Percentiles rank a stretch among this genome's conserved stretches.
These are phyloP conservation scores for Pedetes capensis DNA, from an alignment of 2,113 vertebrate genomes.

Conservation along the genomic window DNA sequence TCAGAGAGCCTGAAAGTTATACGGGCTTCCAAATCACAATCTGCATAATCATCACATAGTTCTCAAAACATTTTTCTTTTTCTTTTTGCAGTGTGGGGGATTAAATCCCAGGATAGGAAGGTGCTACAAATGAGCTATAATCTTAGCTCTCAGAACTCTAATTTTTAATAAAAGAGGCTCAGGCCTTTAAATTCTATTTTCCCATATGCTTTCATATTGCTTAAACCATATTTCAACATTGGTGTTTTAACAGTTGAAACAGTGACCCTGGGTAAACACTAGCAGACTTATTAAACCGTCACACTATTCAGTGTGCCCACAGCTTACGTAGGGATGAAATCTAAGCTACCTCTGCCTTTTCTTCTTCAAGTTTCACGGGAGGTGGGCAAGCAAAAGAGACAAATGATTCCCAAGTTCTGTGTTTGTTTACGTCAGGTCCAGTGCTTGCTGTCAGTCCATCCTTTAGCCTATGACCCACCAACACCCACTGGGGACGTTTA, in stretches of 20 bases:
- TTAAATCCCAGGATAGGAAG: not conserved
- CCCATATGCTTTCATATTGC: not conserved
- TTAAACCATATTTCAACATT: not conserved
- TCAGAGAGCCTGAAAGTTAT: not conserved
- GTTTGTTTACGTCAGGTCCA: not conserved
- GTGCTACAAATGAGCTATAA: not conserved
- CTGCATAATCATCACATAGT: not conserved
- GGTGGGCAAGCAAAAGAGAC: not conserved
- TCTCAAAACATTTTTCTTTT: not conserved
- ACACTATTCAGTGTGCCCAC: no score
- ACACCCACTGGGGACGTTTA: no score
- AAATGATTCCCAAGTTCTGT: not conserved
- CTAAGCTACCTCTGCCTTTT: not conserved
- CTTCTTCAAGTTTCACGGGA: not conserved
- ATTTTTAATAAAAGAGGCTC: not conserved
- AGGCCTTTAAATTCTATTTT: not conserved
- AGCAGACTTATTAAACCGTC: not conserved
- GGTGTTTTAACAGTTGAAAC: not conserved
- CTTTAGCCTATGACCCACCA: not conserved
- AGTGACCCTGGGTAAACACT: not conserved
- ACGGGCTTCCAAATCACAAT: not conserved
- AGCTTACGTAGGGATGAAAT: not conserved
- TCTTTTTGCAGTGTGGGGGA: not conserved
- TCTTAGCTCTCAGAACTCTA: not conserved
- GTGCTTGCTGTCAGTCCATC: not conserved